These are phyloP conservation scores for Notolepis coatsorum DNA, from an alignment of 2,797 vertebrate genomes.

Conservation along the genomic window DNA sequence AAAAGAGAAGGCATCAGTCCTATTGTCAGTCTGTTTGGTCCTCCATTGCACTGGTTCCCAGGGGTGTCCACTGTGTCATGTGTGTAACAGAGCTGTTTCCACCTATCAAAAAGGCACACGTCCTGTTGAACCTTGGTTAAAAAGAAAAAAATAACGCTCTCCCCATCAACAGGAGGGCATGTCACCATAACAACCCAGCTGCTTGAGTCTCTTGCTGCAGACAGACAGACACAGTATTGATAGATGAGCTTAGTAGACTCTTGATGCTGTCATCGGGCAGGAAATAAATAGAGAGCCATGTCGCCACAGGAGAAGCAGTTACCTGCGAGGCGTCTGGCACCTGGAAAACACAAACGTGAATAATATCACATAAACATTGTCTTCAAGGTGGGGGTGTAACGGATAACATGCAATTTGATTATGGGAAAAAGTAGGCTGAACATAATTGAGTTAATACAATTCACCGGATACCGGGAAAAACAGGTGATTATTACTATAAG, in stretches of 20 bases:
- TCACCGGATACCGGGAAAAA: too few species aligned
- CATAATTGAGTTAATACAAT: too few species aligned
- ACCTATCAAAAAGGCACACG: conserved; percentile 62
- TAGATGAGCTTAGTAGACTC: conserved; percentile 66
- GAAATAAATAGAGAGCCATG: conserved; percentile 71
- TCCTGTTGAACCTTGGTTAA: conserved; percentile 61
- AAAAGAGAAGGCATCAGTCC: conserved; percentile 55
- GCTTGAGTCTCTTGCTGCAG: conserved; percentile 65
- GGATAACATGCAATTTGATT: background rate
- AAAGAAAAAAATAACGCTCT: too few species aligned
- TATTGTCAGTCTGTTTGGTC: conserved; percentile 68
- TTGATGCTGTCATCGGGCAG: conserved; percentile 64
- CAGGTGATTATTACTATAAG: too few species aligned
- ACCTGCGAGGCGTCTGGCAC: conserved; percentile 85
- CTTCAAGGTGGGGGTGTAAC: background rate
- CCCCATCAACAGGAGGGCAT: conserved; percentile 47
- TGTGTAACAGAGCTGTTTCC: conserved; percentile 64
- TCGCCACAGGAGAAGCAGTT: conserved; percentile 71
- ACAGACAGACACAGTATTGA: conserved; percentile 53
- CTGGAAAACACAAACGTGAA: conserved; percentile 54
- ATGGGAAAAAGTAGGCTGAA: background rate
- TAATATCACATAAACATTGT: background rate
- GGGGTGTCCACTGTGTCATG: conserved; percentile 63
- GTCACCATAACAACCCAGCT: conserved; percentile 66
- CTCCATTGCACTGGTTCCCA: conserved; percentile 81